Percentiles rank a stretch among this genome's conserved stretches.
Evolutionary conservation across 2,888 invertebrate genomes (phyloP).

Genomic region (Mesoligia furuncula): DNA sequence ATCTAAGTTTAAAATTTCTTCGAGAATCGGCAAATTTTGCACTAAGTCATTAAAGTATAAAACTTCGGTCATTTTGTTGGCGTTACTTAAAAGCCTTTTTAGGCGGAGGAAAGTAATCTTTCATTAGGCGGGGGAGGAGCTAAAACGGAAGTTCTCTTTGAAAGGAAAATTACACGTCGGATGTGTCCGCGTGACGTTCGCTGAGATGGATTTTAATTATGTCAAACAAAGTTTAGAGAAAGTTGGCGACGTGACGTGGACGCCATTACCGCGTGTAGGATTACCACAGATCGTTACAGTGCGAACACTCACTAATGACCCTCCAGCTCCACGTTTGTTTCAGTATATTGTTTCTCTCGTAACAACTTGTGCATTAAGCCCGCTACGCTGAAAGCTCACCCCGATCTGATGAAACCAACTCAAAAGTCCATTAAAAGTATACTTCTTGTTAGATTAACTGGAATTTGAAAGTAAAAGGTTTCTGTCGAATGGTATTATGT

Average conservation of each 20-base stretch:
- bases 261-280: constrained; percentile 37
- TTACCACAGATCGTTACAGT: constrained; percentile 22
- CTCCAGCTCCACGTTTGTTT: constrained; percentile 7
- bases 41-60: constrained; percentile 91
- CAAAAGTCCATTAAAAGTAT: constrained; percentile 71
- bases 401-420: constrained; percentile 67
- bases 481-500: constrained; percentile 34
- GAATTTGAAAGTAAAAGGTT: constrained; percentile 44
- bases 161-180: constrained; percentile 90
- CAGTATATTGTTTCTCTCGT: constrained; percentile 26
- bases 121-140: constrained; percentile 89
- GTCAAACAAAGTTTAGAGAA: constrained; percentile 86
- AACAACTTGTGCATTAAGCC: constrained; percentile 54
- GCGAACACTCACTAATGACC: constrained; percentile 33
- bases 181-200: constrained; percentile 84
- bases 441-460: constrained; percentile 47
- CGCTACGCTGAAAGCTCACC: constrained; percentile 61
- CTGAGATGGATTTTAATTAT: constrained; percentile 90
- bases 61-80: constrained; percentile 90
- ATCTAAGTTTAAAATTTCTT: constrained; percentile 91
- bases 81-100: constrained; percentile 91
- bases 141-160: constrained; percentile 90
- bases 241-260: constrained; percentile 68
- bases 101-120: constrained; percentile 90
- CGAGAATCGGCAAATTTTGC: constrained; percentile 90